Evolutionary conservation across 2,888 invertebrate species (phyloP).

Genomic region (Spilarctia lutea): DNA sequence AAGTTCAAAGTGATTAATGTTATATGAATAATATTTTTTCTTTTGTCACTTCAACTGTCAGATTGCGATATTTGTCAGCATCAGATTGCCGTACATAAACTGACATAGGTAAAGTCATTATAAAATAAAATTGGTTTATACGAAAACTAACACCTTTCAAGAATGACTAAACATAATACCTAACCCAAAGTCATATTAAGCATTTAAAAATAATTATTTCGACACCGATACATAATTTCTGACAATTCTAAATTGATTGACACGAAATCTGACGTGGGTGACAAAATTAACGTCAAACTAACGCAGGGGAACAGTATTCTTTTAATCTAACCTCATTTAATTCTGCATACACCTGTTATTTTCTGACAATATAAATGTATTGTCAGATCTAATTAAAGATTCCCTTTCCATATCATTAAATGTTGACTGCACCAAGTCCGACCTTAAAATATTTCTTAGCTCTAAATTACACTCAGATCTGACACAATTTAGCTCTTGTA

Average conservation of each 20-base stretch:
- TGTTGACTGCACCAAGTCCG: constrained; percentile 71
- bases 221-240: background rate
- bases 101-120: constrained; percentile 3
- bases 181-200: background rate
- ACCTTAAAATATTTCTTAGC: constrained; percentile 61
- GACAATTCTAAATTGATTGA: constrained; percentile 3
- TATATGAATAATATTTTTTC: background rate
- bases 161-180: background rate
- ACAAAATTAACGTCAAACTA: constrained; percentile 16
- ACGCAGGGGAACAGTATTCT: constrained; percentile 30
- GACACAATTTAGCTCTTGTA: constrained; percentile 66
- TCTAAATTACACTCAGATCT: constrained; percentile 63
- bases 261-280: background rate
- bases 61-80: background rate
- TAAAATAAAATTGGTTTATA: background rate
- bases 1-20: background rate
- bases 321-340: constrained; percentile 35
- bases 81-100: background rate
- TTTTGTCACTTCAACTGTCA: background rate
- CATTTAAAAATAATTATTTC: background rate
- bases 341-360: constrained; percentile 50
- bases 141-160: background rate
- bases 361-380: constrained; percentile 77
- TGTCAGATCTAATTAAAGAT: constrained; percentile 74
- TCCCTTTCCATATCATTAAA: constrained; percentile 73